A percentile compares a stretch with the other conserved stretches of the same genome.
phyloP scores from a whole-genome alignment of 2,797 vertebrate genomes.

The Mormyrops boulengeri region DNA sequence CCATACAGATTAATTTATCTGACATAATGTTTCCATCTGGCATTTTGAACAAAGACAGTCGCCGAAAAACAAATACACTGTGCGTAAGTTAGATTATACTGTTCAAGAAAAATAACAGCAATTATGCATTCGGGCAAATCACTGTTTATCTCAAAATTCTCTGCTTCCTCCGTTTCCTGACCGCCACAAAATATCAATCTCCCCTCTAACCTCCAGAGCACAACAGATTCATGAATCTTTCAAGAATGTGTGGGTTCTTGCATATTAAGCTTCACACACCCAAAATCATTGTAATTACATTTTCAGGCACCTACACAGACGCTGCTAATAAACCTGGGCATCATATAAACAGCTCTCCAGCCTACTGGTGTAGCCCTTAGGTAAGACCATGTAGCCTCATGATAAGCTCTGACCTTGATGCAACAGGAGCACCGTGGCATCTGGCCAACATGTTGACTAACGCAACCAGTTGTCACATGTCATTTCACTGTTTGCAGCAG shows the following conservation, averaged over 20 bases:
- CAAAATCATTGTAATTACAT: constrained; percentile 33
- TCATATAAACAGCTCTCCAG: constrained; percentile 45
- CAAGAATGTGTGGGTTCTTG: constrained; percentile 17
- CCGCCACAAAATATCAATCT: constrained; percentile 15
- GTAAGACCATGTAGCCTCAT: background rate
- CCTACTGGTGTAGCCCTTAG: constrained; percentile 31
- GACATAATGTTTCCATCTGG: background rate
- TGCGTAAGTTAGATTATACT: background rate
- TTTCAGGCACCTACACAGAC: constrained; percentile 37
- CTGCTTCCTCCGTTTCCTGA: constrained; percentile 6
- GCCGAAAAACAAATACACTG: background rate
- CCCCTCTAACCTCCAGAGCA: constrained; percentile 20
- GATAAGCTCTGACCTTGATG: background rate
- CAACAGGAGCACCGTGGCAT: background rate
- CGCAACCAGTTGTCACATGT: background rate
- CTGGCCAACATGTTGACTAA: background rate
- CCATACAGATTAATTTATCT: background rate
- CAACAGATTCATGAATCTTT: constrained; percentile 29
- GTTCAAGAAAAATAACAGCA: constrained; percentile 16
- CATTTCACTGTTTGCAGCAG: background rate
- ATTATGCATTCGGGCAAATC: constrained; percentile 19
- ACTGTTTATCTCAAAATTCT: constrained; percentile 24
- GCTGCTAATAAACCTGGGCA: background rate
- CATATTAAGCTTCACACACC: constrained; percentile 22
- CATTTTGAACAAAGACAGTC: background rate